These are phyloP conservation scores for Aptenodytes forsteri DNA, from an alignment of 2,113 vertebrate genomes.

Conservation along the genomic window DNA sequence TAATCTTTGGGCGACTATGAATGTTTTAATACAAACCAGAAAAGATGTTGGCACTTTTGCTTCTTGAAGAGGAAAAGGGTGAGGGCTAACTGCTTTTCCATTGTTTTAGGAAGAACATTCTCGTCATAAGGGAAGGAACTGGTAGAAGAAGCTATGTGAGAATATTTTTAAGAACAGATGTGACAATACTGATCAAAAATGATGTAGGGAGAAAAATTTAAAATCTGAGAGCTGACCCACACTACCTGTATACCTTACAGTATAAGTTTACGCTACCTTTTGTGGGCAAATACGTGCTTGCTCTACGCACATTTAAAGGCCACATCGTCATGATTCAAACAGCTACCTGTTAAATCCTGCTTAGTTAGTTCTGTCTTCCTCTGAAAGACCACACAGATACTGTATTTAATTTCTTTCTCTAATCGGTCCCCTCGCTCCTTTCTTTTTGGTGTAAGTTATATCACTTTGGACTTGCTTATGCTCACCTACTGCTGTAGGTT, in stretches of 20 bases:
- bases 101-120: not conserved
- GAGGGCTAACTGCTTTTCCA: not conserved
- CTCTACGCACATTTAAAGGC: not conserved
- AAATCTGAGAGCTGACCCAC: not conserved
- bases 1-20: not conserved
- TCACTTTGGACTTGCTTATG: not conserved
- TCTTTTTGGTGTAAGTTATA: not conserved
- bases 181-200: not conserved
- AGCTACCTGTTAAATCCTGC: not conserved
- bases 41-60: not conserved
- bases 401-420: not conserved
- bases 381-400: not conserved
- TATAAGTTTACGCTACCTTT: not conserved
- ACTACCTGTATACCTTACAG: not conserved
- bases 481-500: not conserved
- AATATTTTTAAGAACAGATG: not conserved
- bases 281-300: not conserved
- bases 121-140: not conserved
- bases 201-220: not conserved
- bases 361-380: not conserved
- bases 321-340: not conserved
- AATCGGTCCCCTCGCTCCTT: not conserved
- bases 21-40: not conserved
- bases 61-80: not conserved
- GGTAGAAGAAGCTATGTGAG: not conserved